Base-by-base conservation (phyloP, 2,113 vertebrate species). In the Tylochromis polylepis region DNA sequence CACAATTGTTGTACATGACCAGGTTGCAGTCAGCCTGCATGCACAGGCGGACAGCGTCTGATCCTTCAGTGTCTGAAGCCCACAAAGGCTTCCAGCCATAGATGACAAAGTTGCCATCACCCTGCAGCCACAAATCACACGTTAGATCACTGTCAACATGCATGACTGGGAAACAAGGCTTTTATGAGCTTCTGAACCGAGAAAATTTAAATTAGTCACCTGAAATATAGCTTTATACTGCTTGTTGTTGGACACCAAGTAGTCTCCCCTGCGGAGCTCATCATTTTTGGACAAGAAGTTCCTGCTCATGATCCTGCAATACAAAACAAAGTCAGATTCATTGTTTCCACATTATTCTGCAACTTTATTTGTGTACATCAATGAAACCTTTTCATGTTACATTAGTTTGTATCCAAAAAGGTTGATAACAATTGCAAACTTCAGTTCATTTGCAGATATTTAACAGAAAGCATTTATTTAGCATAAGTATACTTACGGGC, bases 11-110 rank as follows among this genome's bases (percentile, higher is more conserved):
- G 65, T 93, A 93, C 86, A 93, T 88, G 57, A 93, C 91, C 53
- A 95, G 85, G 90, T 95, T 94, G 72, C 91, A 90, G 83, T 94
- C 89, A 0, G 7, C 79, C 90, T 95, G 92, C 92, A 93, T 90
- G 82, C 79, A 72, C 81, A 95, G 56, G 16, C 83, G 89, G 8
- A 24, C 0, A 1, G 1, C 87, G 0, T 87, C 88, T 10, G 86
- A 4, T 11, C 55, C 79, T 0, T 0, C 0, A 0, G 88, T 93
- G 43, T 88, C 43, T 1, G 88, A 86, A 6, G 75, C 0, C 89
- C 92, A 93, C 14, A 59, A 3, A 11, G 85, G 57, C 36, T 85
- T 83, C 88, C 92, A 93, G 77, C 70, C 88, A 4, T 88, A 93
- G 56, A 94, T 15, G 14, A 93, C 88, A 87, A 93, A 93, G 79